Evolutionary conservation across 2,888 invertebrate species (phyloP), one percentile per base, ranked within the genome.

Genomic region (Trissoscelio sp.): DNA sequence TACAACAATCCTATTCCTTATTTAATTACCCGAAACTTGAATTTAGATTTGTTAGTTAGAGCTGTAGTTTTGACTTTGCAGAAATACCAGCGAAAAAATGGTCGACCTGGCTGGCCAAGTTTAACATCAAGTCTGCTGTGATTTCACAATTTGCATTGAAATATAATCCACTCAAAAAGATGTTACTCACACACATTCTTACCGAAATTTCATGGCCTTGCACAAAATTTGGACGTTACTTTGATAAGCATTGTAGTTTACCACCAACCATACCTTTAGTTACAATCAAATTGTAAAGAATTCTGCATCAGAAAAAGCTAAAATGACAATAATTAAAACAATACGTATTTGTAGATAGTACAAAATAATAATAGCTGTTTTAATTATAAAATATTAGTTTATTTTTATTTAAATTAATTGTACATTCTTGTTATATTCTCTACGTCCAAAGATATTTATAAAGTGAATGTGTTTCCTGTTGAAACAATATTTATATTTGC

Each of bases 51-150:
- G 16, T 74, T 67, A 84, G 86, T 84, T 85, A 86, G 87, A 88
- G 84, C 67, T 85, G 85, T 84, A 86, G 85, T 87, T 90, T 89
- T 89, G 57, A 86, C 87, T 89, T 91, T 91, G 83, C 90, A 90
- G 90, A 90, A 86, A 87, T 87, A 86, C 85, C 87, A 86, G 72
- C 84, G 89, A 91, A 87, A 90, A 90, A 87, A 85, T 89, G 88
- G 86, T 89, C 85, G 88, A 90, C 87, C 87, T 91, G 86, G 89
- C 88, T 62, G 88, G 89, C 86, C 86, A 88, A 87, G 85, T 90
- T 85, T 91, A 89, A 83, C 73, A 62, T 28, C 81, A 34, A 62
- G 48, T 34, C 67, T 58, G 53, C 78, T 42, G 57, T 64, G 62
- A 51, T 77, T 73, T 48, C 57, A 48, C 24, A 57, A 70, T 53